A percentile compares a stretch with the other conserved stretches of the same genome.
Evolutionary conservation across 1,140 invertebrate species (phyloP).

Genomic region (Papilio polytes): DNA sequence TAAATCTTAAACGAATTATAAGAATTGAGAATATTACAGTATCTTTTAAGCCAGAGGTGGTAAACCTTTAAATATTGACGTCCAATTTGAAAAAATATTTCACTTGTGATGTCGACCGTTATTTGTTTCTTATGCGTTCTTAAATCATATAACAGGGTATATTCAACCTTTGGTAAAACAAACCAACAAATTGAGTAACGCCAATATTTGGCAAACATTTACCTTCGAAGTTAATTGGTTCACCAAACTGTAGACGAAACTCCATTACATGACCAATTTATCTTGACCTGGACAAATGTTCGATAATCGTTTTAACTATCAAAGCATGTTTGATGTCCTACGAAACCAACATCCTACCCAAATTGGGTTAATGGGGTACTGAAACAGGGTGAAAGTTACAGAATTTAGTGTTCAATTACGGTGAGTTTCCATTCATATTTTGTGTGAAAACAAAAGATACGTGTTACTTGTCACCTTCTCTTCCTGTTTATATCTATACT

Average conservation of each 20-base stretch:
- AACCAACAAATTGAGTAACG: not conserved
- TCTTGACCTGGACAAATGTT: constrained; percentile 9
- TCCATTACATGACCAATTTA: not conserved
- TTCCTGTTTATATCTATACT: no score
- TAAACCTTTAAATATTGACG: no score
- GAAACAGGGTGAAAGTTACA: not conserved
- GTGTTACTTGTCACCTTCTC: no score
- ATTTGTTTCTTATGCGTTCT: no score
- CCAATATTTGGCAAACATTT: not conserved
- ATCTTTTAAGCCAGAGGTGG: no score
- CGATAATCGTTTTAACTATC: constrained; percentile 35
- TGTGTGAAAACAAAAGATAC: no score
- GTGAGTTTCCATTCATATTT: not conserved
- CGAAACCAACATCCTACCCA: not conserved
- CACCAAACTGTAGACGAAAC: not conserved
- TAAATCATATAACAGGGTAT: no score
- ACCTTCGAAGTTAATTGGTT: not conserved
- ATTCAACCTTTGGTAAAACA: not conserved
- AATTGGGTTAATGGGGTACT: not conserved
- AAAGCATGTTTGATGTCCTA: constrained; percentile 7
- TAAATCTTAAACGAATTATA: not conserved
- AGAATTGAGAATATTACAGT: not conserved
- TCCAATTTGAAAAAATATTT: no score
- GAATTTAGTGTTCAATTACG: not conserved
- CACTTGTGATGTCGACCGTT: no score